Evolutionary conservation across 2,797 vertebrate species (phyloP).

Genomic region (Lepidocolaptes lacrymiger): DNA sequence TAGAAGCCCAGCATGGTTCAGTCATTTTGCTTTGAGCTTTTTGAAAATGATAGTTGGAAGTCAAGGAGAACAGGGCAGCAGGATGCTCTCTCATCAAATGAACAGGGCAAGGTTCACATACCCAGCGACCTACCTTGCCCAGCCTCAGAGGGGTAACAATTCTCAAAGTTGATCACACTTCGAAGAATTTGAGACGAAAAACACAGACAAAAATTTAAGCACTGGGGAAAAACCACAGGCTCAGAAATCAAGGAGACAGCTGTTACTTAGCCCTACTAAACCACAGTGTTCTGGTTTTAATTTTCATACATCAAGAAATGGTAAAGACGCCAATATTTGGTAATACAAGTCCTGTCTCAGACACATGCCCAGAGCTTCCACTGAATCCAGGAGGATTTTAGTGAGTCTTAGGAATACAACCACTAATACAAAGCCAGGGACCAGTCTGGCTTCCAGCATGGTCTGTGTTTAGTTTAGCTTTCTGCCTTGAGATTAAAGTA

Average conservation of each 20-base stretch:
- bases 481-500: neutral
- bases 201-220: neutral
- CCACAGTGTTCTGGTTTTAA: neutral
- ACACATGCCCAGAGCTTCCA: neutral
- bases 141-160: neutral
- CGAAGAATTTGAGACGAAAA: neutral
- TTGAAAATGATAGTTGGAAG: neutral
- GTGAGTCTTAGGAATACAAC: neutral
- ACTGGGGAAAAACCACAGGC: neutral
- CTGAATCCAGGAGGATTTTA: neutral
- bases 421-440: neutral
- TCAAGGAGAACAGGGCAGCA: neutral
- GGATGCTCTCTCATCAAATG: neutral
- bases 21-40: neutral
- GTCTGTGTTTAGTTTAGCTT: neutral
- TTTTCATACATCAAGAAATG: neutral
- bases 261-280: neutral
- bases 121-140: neutral
- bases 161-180: neutral
- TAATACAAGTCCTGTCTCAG: neutral
- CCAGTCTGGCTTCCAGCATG: neutral
- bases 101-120: neutral
- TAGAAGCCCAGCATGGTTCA: neutral
- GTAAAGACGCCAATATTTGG: rapidly evolving
- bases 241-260: neutral